A percentile compares a stretch with the other conserved stretches of the same genome.
These are phyloP conservation scores for Crotalus helleri DNA, from an alignment of 2,113 vertebrate species.

Conservation along the genomic window DNA sequence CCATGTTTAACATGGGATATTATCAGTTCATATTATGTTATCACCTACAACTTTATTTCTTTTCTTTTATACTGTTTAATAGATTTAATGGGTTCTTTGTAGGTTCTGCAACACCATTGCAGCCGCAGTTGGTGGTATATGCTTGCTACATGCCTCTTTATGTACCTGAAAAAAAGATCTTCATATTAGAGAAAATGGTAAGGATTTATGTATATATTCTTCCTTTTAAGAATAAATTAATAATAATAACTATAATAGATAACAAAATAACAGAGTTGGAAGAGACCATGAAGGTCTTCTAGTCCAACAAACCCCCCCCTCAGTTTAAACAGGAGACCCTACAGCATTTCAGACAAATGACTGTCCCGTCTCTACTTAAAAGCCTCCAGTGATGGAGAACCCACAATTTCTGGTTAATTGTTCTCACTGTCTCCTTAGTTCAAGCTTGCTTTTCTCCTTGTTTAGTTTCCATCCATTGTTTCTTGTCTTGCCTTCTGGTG, in stretches of 20 bases:
- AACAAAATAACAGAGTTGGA: neutral
- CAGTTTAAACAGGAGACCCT: neutral
- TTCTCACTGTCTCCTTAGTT: neutral
- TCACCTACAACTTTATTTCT: neutral
- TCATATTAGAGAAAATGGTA: slow-evolving; percentile 79
- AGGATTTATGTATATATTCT: slow-evolving; percentile 37
- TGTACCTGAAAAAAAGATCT: slow-evolving; percentile 73
- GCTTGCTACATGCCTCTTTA: slow-evolving; percentile 76
- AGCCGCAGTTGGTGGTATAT: slow-evolving; percentile 73
- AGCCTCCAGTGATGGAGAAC: neutral
- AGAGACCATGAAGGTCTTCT: neutral
- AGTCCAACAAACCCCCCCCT: neutral
- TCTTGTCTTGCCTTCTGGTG: neutral
- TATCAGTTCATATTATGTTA: slow-evolving; percentile 8
- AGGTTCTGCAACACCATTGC: slow-evolving; percentile 51
- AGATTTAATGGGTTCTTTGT: slow-evolving; percentile 40
- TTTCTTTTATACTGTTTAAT: slow-evolving; percentile 17
- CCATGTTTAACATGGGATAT: neutral
- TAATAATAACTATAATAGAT: neutral
- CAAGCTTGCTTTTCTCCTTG: neutral
- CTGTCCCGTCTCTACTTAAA: neutral
- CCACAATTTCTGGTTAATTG: neutral
- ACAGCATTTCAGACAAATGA: neutral
- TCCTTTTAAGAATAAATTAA: neutral
- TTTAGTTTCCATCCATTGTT: neutral